Base-by-base conservation (phyloP, 2,888 invertebrate species). In the Erpobdella octoculata region DNA sequence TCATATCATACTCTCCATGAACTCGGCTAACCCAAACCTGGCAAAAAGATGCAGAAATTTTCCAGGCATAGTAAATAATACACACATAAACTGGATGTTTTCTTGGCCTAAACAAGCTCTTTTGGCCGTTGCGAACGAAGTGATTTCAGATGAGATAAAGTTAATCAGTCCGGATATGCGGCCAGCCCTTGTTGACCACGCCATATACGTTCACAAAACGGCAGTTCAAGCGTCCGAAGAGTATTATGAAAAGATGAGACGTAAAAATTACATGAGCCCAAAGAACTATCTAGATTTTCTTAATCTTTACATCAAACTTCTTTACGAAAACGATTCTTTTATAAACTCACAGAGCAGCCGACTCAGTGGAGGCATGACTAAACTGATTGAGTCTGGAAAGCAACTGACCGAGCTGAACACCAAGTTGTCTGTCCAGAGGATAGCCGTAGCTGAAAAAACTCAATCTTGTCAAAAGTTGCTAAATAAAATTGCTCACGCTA, bases 41-140 rank as follows among this genome's bases (percentile, higher is more conserved):
- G 87, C 92, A 65, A 91, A 89, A 78, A 87, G 91, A 25, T 93
- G 93, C 79, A 87, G 93, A 76, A 92, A 89, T 84, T 94, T 93
- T 83, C 94, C 94, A 0, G 82, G 81, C 78, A 85, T 94, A 58
- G 92, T 94, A 46, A 93, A 92, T 80, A 92, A 91, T 80, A 91
- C 92, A 0, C 91, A 90, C 48, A 92, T 94, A 75, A 92, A 94
- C 82, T 94, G 93, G 93, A 89, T 93, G 80, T 92, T 91, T 82
- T 89, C 93, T 0, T 94, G 94, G 94, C 93, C 94, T 0, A 87
- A 89, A 75, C 91, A 93, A 81, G 94, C 94, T 0, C 81, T 94
- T 65, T 85, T 89, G 71, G 91, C 93, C 0, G 93, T 94, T 0
- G 93, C 93, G 0, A 89, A 89, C 72, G 89, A 91, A 0, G 91